Base-by-base conservation (phyloP, 2,797 vertebrate genomes). In the Coranthus polyacanthus region DNA sequence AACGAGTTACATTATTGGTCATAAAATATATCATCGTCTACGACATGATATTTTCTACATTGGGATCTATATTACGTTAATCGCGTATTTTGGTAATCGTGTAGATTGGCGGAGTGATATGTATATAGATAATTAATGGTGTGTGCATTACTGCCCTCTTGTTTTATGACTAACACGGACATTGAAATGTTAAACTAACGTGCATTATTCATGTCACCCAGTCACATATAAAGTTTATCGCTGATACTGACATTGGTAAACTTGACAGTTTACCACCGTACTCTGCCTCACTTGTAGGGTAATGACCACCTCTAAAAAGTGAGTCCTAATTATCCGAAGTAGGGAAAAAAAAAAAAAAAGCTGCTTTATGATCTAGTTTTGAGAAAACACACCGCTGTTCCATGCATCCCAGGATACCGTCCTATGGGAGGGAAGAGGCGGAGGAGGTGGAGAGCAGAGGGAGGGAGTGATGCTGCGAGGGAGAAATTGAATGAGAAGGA, bases 401-500 rank as follows among this genome's bases (percentile, higher is more conserved):
- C 58, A 17, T 55, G 52, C 66, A 78, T 76, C 68, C 54, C 73
- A 24, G 75, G 71, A 85, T 83, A 73, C 54, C 53, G 60, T 84
- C 83, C 83, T 73, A 45, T 74, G 84, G 89, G 89, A 89, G 87
- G 85, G 70, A 74, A 62, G 79, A 82, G 58, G 78, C 61, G 72
- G 81, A 76, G 83, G 81, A 87, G 85, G 83, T 17, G 79, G 80
- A 82, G 86, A 86, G 21, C 60, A 68, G 85, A 79, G 73, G 64
- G 83, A 84, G 84, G 71, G 88, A 82, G 75, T 60, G 85, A 86
- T 84, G 83, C 77, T 26, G 90, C 84, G 88, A 79, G 88, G 88
- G 87, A 87, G 88, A 90, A 85, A 87, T 78, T 92, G 92, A 93
- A 92, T 91, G 89, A 92, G 91, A 88, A 77, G 52, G 82, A 81